Base-by-base conservation (phyloP, 2,888 invertebrate genomes). In the Osmoderma eremita region DNA sequence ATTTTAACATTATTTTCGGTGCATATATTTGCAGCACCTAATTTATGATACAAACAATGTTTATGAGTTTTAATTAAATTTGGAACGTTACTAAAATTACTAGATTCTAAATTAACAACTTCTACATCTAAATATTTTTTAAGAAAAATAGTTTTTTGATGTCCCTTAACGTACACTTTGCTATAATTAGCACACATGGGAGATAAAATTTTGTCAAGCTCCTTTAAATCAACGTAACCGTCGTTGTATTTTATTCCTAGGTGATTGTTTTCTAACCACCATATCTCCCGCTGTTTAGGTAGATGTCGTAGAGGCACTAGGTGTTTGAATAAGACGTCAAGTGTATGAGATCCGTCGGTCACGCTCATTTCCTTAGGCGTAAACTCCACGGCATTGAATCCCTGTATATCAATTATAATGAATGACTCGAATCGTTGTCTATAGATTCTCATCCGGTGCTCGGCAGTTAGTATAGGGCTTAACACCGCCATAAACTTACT, bases 101-200 rank as follows among this genome's bases (percentile, higher is more conserved):
- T 24, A 24, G 3, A 4, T 5, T 24, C 24, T 24, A 24, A 4
- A 24, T 24, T 24, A 24, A 24, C 24, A 24, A 24, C 5, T 24
- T 24, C 24, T 24, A 24, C 3, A 24, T 4, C 24, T 24, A 24
- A 24, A 24, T 24, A 24, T 24, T 4, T 5, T 24, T 5, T 24
- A 24, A 24, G 24, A 42, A 8, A 42, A 42, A n/a, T 6, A 12
- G 42, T 13, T 12, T 42, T 42, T 13, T 42, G 42, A 13, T 42
- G 17, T 12, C 42, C 42, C n/a, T 42, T 42, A 13, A 42, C 42
- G 42, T 42, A 42, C 17, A 42, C 42, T 42, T 42, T 42, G 13
- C n/a, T 42, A 42, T 42, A 42, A 42, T 42, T 42, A 10, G 12
- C 42, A 42, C 42, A 42, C 5, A 42, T 17, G n/a, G n/a, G 10